Percentiles rank a stretch among this genome's conserved stretches.
These are phyloP conservation scores for Diabrotica balteata DNA, from an alignment of 2,888 invertebrate genomes.

Conservation along the genomic window DNA sequence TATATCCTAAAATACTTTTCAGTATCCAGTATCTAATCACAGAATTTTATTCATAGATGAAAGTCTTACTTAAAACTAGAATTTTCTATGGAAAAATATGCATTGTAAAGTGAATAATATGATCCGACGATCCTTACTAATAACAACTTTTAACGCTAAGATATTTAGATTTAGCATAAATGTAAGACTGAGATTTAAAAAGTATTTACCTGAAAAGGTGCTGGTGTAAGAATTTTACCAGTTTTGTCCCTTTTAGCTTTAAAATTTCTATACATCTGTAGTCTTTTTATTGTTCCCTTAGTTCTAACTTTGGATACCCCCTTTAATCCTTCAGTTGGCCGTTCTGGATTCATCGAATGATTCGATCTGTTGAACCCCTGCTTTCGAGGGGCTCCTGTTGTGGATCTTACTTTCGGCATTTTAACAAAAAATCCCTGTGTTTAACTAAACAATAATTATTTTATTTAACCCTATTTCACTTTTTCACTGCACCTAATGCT, in stretches of 20 bases:
- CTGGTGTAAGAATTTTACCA: slow-evolving; percentile 91
- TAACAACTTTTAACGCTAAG: no score
- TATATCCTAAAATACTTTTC: no score
- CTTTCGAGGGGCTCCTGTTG: slow-evolving; percentile 78
- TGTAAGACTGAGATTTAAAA: neutral
- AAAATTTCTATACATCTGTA: slow-evolving; percentile 98
- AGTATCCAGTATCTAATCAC: no score
- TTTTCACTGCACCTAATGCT: no score
- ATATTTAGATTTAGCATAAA: no score
- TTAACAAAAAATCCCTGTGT: neutral
- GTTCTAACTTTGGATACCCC: slow-evolving; percentile 87
- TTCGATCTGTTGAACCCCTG: slow-evolving; percentile 85
- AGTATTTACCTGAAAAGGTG: slow-evolving; percentile 82
- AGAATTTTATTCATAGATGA: no score
- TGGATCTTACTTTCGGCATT: slow-evolving; percentile 81
- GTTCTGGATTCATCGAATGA: slow-evolving; percentile 96
- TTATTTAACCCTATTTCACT: no score
- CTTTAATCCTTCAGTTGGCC: slow-evolving; percentile 78
- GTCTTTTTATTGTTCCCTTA: slow-evolving; percentile 91
- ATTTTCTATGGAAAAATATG: no score
- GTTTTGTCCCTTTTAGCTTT: slow-evolving; percentile 90
- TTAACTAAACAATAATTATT: no score
- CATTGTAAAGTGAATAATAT: no score
- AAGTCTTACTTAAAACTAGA: no score
- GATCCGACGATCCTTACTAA: no score